These are phyloP conservation scores for Etheostoma perlongum DNA, from an alignment of 2,797 vertebrate genomes.

Conservation along the genomic window DNA sequence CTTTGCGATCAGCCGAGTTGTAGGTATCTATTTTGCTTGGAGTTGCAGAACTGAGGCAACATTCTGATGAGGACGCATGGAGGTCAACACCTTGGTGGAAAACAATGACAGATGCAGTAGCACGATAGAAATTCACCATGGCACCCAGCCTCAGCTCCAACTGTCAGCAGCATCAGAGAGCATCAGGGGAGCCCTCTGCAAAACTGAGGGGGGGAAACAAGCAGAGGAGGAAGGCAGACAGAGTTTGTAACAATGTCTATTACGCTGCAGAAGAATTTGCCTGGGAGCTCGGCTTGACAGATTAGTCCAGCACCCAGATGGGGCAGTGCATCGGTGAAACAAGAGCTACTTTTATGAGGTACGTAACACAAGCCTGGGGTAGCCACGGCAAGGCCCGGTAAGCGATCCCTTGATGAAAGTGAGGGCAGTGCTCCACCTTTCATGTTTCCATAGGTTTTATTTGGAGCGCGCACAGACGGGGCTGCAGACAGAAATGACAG, in stretches of 20 bases:
- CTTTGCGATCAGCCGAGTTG: slow-evolving; percentile 70
- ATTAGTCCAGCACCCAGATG: slow-evolving; percentile 84
- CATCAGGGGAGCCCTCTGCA: slow-evolving; percentile 74
- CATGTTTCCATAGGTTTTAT: slow-evolving; percentile 91
- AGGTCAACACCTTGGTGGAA: slow-evolving; percentile 74
- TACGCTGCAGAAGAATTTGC: slow-evolving; percentile 88
- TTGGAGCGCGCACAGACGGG: slow-evolving; percentile 82
- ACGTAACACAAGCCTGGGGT: slow-evolving; percentile 87
- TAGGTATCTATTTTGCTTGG: slow-evolving; percentile 80
- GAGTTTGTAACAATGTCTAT: slow-evolving; percentile 83
- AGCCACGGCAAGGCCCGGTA: slow-evolving; percentile 85
- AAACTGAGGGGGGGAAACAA: slow-evolving; percentile 64
- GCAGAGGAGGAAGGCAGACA: slow-evolving; percentile 64
- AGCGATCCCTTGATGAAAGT: slow-evolving; percentile 89
- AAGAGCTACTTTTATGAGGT: slow-evolving; percentile 87
- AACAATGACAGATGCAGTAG: slow-evolving; percentile 74
- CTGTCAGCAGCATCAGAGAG: slow-evolving; percentile 77
- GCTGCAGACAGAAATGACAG: slow-evolving; percentile 87
- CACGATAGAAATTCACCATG: slow-evolving; percentile 71
- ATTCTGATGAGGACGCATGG: slow-evolving; percentile 74
- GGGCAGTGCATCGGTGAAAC: slow-evolving; percentile 87
- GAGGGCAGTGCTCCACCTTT: slow-evolving; percentile 88
- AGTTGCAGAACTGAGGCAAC: slow-evolving; percentile 76
- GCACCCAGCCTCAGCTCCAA: slow-evolving; percentile 70
- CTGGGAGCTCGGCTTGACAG: slow-evolving; percentile 89